Base-by-base conservation (phyloP, 2,888 invertebrate genomes). In the Galeopsomyia nigrocyanea region DNA sequence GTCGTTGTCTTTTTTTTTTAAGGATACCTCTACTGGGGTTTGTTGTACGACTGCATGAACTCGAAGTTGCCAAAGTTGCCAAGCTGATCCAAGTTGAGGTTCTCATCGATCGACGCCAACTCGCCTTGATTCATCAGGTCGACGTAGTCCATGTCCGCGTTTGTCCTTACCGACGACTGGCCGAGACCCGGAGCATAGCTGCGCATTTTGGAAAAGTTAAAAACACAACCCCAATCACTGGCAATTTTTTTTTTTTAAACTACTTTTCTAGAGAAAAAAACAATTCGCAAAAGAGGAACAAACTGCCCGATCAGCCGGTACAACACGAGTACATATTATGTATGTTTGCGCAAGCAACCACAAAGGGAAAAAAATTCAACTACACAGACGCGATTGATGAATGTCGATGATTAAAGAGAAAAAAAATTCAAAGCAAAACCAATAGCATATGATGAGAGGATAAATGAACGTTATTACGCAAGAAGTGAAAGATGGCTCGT, bases 201-300 rank as follows among this genome's bases (percentile, higher is more conserved):
- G 81, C 39, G 39, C 39, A 39, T 77, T 66, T 76, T 71, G 78
- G 79, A 82, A 83, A 81, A 83, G 39, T 78, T 80, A 84, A 85
- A 83, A 85, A 83, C 85, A 86, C 86, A 86, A 86, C 86, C 79
- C 86, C 86, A 86, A 86, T 86, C 85, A 86, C 85, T 85, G 86
- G 86, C 86, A 85, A 82, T 78, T 77, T 80, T 39, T 39, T 39
- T 31, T 39, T 61, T 62, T 19, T 61, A 49, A 61, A 64, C 10
- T 51, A 47, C 17, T 67, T 55, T 69, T 67, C 62, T 19, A 61
- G 26, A 26, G 3, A 39, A 31, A 31, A 39, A 39, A 39, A 9
- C 13, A 39, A 39, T 39, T 26, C 10, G 7, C 13, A 39, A 39
- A 39, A 39, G 39, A 56, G 22, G 31, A 73, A 22, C 19, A 39